phyloP scores from a whole-genome alignment of 2,888 invertebrate genomes.

The Hipparchia sbordonii region DNA sequence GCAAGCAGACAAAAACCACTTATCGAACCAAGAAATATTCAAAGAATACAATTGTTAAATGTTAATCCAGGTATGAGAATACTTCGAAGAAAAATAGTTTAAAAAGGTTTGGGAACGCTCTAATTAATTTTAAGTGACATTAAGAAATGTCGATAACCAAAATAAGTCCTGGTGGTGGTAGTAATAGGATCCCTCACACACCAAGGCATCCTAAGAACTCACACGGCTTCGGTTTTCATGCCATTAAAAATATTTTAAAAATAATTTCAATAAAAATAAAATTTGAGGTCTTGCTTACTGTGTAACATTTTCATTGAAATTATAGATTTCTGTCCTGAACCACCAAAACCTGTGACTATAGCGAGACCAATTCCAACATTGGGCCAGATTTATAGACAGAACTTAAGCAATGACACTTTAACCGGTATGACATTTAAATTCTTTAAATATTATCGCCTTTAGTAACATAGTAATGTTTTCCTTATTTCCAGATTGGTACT shows the following conservation, averaged over 20 bases:
- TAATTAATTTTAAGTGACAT: no score
- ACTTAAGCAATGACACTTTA: constrained; percentile 48
- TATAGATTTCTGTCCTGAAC: constrained; percentile 53
- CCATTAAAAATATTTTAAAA: no score
- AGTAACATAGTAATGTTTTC: constrained; percentile 20
- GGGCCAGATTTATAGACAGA: constrained; percentile 52
- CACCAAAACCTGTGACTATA: constrained; percentile 44
- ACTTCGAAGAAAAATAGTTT: neutral
- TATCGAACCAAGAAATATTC: constrained; percentile 50
- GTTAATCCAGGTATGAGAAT: constrained; percentile 52
- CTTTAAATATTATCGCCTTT: neutral
- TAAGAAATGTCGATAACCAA: neutral
- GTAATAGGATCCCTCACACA: no score
- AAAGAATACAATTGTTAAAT: constrained; percentile 55
- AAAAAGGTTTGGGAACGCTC: neutral
- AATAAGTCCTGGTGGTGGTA: no score
- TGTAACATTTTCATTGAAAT: constrained; percentile 21
- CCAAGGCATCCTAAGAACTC: no score
- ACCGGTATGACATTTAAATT: constrained; percentile 48
- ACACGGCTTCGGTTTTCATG: no score
- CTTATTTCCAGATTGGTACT: constrained; percentile 52
- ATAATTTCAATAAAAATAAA: no score
- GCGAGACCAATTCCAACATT: constrained; percentile 60
- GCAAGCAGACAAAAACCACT: constrained; percentile 17
- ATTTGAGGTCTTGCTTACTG: no score